Base-by-base conservation (phyloP, 2,113 vertebrate genomes). In the Neomonachus schauinslandi region DNA sequence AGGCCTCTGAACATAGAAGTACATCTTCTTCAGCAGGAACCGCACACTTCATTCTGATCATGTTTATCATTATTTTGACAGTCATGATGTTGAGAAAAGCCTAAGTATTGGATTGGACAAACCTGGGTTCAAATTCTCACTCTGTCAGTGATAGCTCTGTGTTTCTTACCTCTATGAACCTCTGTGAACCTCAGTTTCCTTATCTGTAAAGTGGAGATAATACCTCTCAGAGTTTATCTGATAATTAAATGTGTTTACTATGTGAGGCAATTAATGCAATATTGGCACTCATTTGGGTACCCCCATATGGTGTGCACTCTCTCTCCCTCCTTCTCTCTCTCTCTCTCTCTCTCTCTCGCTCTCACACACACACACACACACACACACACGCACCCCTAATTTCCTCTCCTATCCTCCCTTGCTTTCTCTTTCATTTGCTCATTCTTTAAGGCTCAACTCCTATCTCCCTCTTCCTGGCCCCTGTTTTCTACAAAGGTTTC, bases 181-280 rank as follows among this genome's bases (percentile, higher is more conserved):
- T 91, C 65, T 31, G 3, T 28, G n/a, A 89, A 36, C 19, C 33
- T 77, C 82, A 74, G 19, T 83, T 81, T 87, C 31, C 19, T 94
- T 79, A n/a, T 53, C 61, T 92, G 14, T 82, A 76, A 95, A 91
- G 63, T 51, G 39, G 74, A 61, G 26, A 57, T 53, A 15, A 33
- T 42, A 65, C 18, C n/a, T 82, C 42, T 5, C 42, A 89, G 33
- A 55, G 11, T 71, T 95, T 51, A 61, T 93, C 49, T 76, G 53
- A 76, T 92, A 9, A 92, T 82, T 86, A 63, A 94, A 57, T 76
- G 42, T 72, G 67, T 87, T 89, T 77, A 42, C 13, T 57, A 19
- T 76, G 14, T 55, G 19, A 85, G 46, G 46, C 39, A 90, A 10
- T 79, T 93, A 89, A 79, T 59, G 24, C 18, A 53, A 51, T 79